phyloP scores from a whole-genome alignment of 2,113 vertebrate species.

The Coptodon bakossiorum region DNA sequence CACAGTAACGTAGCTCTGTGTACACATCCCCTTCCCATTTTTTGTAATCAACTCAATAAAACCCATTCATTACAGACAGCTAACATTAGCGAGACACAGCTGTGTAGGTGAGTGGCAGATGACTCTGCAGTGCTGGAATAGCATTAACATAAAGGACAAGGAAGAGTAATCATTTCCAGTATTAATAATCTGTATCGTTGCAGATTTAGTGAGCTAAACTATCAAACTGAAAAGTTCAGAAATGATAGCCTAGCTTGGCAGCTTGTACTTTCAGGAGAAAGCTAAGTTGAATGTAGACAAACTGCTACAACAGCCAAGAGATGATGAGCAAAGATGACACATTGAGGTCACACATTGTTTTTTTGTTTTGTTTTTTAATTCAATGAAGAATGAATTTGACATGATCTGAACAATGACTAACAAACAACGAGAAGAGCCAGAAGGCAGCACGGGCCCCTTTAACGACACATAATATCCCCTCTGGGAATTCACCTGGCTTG shows the following conservation, averaged over 20 bases:
- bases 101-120: neutral
- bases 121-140: neutral
- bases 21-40: neutral
- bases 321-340: neutral
- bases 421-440: neutral
- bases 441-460: slow-evolving; percentile 10
- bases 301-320: neutral
- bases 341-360: slow-evolving; percentile 21
- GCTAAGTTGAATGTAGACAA: neutral
- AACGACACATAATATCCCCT: slow-evolving; percentile 44
- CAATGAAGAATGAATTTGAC: slow-evolving; percentile 1
- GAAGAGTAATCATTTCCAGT: neutral
- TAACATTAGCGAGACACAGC: neutral
- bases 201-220: neutral
- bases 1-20: neutral
- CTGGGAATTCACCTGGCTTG: slow-evolving; percentile 34
- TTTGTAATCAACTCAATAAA: neutral
- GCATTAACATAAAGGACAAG: neutral
- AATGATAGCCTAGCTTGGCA: neutral
- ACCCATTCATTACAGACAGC: neutral
- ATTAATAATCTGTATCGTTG: neutral
- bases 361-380: neutral
- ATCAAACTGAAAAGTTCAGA: neutral
- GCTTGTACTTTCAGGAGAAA: neutral
- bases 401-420: neutral